phyloP scores from a whole-genome alignment of 2,113 vertebrate species.

The Tiliqua scincoides region DNA sequence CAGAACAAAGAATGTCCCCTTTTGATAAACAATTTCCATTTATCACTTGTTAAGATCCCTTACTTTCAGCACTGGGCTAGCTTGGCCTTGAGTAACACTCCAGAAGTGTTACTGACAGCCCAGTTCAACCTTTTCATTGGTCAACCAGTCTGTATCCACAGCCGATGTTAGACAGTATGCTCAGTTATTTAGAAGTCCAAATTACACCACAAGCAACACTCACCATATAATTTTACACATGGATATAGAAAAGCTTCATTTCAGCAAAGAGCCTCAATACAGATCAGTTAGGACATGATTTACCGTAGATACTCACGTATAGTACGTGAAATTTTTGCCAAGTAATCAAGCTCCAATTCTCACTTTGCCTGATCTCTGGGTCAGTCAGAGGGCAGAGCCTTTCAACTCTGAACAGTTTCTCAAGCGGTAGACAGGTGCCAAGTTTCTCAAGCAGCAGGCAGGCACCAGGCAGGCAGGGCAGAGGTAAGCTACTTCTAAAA shows the following conservation, averaged over 20 bases:
- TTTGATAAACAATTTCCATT: slow-evolving; percentile 10
- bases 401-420: too few relatives aligned
- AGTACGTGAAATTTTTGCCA: too few relatives aligned
- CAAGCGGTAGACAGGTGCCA: too few relatives aligned
- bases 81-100: not conserved
- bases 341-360: too few relatives aligned
- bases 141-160: not conserved
- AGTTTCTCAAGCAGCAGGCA: too few relatives aligned
- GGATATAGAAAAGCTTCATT: not conserved
- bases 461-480: too few relatives aligned
- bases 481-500: too few relatives aligned
- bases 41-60: slow-evolving; percentile 2
- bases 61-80: slow-evolving; percentile 17
- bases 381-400: too few relatives aligned
- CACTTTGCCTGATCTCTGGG: too few relatives aligned
- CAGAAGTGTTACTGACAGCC: slow-evolving; percentile 11
- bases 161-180: slow-evolving; percentile 1
- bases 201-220: not conserved
- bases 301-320: too few relatives aligned
- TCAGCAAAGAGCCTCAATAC: not conserved
- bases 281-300: not conserved
- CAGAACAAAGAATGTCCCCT: not conserved
- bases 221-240: not conserved
- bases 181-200: slow-evolving; percentile 13
- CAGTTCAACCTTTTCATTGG: not conserved